Percentiles rank a stretch among this genome's conserved stretches.
Conservation (phyloP, 2,113 vertebrate species). For the Eclectus roratus region DNA sequence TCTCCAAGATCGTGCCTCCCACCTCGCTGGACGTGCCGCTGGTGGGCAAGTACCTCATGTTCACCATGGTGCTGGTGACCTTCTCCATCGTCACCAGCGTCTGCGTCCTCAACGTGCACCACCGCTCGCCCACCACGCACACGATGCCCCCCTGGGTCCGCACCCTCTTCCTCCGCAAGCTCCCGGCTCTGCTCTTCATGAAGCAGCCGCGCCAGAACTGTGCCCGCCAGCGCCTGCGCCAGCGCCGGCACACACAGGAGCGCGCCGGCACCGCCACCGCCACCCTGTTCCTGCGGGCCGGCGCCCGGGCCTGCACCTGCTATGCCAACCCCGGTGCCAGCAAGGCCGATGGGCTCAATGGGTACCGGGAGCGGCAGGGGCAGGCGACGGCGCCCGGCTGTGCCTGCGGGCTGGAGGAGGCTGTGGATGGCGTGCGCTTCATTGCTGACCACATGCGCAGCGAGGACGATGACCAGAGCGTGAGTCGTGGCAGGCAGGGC, state of each 20-base stretch:
- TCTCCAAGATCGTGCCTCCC: conserved; percentile 95
- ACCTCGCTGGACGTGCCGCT: conserved; percentile 93
- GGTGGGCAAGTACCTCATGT: conserved; percentile 97
- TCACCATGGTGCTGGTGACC: conserved; percentile 97
- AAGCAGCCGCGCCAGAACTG: conserved; percentile 89
- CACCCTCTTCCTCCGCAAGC: conserved; percentile 89
- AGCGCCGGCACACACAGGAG: conserved; percentile 78
- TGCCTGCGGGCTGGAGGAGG: conserved; percentile 85
- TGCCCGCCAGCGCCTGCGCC: conserved; percentile 87
- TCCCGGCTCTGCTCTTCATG: conserved; percentile 92
- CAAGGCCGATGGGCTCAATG: conserved; percentile 78
- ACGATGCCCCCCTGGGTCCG: conserved; percentile 96
- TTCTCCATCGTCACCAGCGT: conserved; percentile 97
- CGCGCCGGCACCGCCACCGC: fast-evolving
- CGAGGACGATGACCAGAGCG: conserved; percentile 94
- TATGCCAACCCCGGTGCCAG: conserved; percentile 83
- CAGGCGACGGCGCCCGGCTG: conserved; percentile 20
- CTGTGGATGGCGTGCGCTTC: conserved; percentile 92
- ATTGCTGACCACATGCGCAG: conserved; percentile 95
- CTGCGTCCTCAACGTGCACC: conserved; percentile 94
- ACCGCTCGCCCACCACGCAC: conserved; percentile 94
- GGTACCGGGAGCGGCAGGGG: conserved; percentile 73
- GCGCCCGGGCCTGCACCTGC: conserved; percentile 81
- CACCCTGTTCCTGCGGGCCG: conserved; percentile 49
- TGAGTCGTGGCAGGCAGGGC: conserved; percentile 68